Base-by-base conservation (phyloP, 2,113 vertebrate genomes). In the Sphaerodactylus townsendi region DNA sequence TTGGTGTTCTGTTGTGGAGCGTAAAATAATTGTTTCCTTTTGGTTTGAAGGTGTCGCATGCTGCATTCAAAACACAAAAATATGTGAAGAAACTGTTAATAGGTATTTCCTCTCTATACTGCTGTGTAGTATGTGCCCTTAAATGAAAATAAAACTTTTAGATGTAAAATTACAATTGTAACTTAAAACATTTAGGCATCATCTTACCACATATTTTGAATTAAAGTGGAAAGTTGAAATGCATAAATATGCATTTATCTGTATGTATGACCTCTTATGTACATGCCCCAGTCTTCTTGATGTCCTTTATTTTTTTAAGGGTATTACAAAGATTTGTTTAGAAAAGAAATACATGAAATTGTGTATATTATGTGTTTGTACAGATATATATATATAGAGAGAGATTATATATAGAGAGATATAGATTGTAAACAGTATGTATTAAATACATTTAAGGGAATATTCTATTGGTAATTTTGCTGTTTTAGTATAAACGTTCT, bases 311-410 rank as follows among this genome's bases (percentile, higher is more conserved):
- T 95, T 93, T 95, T 96, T 95, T 91, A 86, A 95, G 84, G 86
- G 94, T 93, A 95, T 94, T 88, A 86, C 92, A 93, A 94, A 94
- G 86, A 93, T 96, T 97, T 97, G 96, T 97, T 96, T 96, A 94
- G 94, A 95, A 94, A 62, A 65, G 64, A 80, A 95, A 95, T 85
- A 94, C 94, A 96, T 95, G 88, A 95, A 96, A 80, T 92, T 96
- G 95, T 96, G 95, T 96, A 96, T 96, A 97, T 96, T 96, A 96
- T 96, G 95, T 96, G 95, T 95, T 93, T 96, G 91, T 96, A 94
- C 96, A 96, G 94, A 94, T 96, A 96, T 96, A 96, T 77, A 53
- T 68, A 53, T 48, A 76, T 76, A 75, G 59, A 62, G 10, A 77
- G 23, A 62, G 23, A 28, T 28, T 96, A 92, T 97, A 94, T 96